These are phyloP conservation scores for Lathronympha strigana DNA, from an alignment of 2,888 invertebrate genomes.

Conservation along the genomic window DNA sequence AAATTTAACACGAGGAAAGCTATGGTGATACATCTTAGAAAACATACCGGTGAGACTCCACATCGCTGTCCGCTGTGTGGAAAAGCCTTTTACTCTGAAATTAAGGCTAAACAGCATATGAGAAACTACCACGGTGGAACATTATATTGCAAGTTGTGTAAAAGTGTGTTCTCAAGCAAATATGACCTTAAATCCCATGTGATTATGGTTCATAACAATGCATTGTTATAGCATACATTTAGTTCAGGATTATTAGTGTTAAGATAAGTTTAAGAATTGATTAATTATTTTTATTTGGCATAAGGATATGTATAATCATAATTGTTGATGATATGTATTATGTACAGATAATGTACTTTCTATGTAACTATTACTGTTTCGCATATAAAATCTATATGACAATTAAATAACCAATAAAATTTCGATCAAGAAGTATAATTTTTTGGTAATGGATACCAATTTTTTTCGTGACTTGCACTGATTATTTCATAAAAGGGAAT, in stretches of 20 bases:
- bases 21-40: conserved; percentile 71
- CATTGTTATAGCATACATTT: conserved; percentile 46
- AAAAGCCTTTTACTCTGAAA: conserved; percentile 63
- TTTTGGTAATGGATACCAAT: neutral
- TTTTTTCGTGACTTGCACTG: neutral
- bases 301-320: neutral
- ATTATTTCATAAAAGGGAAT: too few relatives aligned
- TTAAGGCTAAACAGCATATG: conserved; percentile 63
- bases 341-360: neutral
- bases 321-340: neutral
- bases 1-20: conserved; percentile 63
- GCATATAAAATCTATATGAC: neutral
- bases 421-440: neutral
- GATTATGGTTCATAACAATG: conserved; percentile 62
- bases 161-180: conserved; percentile 59
- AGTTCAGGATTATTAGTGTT: conserved; percentile 23
- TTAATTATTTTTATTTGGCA: conserved; percentile 2
- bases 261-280: conserved; percentile 19
- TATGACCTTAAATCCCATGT: conserved; percentile 63
- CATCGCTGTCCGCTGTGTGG: conserved; percentile 66
- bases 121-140: conserved; percentile 65
- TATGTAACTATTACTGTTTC: neutral
- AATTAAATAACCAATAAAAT: neutral
- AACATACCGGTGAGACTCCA: conserved; percentile 71
- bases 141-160: conserved; percentile 68